Evolutionary conservation across 1,140 invertebrate species (phyloP).

Genomic region (Drosophila melanogaster): DNA sequence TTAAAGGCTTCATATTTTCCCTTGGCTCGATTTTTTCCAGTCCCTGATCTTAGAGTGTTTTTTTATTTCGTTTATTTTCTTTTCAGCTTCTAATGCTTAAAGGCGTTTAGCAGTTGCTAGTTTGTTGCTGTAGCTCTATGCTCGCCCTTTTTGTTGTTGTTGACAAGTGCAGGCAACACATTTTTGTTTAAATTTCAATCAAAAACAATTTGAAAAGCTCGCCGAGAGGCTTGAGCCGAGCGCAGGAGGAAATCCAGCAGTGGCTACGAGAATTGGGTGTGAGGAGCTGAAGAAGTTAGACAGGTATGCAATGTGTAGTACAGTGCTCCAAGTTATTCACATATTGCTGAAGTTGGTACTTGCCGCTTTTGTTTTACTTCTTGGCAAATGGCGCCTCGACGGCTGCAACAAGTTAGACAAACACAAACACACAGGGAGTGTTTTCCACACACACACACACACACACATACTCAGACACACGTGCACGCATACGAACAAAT

Average conservation of each 20-base stretch:
- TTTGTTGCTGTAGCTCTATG: constrained; percentile 1
- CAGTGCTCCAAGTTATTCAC: constrained; percentile 29
- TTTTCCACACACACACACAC: constrained; percentile 13
- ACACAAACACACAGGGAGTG: constrained; percentile 12
- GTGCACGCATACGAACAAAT: constrained; percentile 4
- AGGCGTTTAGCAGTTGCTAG: constrained; percentile 35
- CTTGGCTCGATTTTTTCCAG: neutral
- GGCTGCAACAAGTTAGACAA: constrained; percentile 75
- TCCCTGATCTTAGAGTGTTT: neutral
- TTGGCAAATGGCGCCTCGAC: constrained; percentile 35
- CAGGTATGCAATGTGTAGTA: constrained; percentile 19
- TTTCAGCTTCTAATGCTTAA: constrained; percentile 28
- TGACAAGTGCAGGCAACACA: constrained; percentile 43
- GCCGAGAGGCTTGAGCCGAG: constrained; percentile 18
- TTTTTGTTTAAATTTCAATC: constrained; percentile 76
- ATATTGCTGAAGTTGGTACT: constrained; percentile 34
- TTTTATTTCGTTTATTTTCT: neutral
- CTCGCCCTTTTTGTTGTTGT: constrained; percentile 30
- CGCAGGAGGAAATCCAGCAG: neutral
- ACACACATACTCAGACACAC: neutral
- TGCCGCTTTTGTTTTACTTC: constrained; percentile 35
- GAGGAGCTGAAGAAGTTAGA: constrained; percentile 9
- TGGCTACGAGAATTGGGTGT: neutral
- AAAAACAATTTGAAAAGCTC: constrained; percentile 70
- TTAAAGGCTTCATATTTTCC: neutral